Conservation (phyloP, 1,140 invertebrate genomes). For the Acyrthosiphon pisum region DNA sequence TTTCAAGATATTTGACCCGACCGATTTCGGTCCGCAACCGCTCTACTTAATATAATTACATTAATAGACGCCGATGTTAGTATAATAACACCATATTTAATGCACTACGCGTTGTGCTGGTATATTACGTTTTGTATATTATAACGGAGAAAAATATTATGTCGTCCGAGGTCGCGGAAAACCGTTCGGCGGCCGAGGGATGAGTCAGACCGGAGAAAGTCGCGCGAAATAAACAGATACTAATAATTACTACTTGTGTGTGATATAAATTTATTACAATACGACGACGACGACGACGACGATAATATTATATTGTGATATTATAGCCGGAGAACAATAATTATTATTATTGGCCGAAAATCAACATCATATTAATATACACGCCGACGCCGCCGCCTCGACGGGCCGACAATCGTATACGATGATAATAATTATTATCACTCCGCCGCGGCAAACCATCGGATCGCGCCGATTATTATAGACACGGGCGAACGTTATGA, state of each 20-base stretch:
- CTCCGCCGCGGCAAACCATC: not conserved
- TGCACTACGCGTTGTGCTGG: not conserved
- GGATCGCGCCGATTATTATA: not conserved
- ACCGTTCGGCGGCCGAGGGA: not conserved
- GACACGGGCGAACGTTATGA: not conserved
- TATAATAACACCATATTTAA: not conserved
- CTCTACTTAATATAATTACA: not conserved
- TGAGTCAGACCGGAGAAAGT: constrained; percentile 41
- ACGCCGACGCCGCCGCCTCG: not conserved
- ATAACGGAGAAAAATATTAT: not conserved
- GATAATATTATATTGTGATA: not conserved
- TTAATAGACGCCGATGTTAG: not conserved
- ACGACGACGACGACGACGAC: too few relatives aligned
- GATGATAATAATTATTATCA: not conserved
- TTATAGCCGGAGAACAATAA: not conserved
- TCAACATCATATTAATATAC: not conserved
- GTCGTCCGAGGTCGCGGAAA: not conserved
- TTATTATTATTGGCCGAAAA: constrained; percentile 12
- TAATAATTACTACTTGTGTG: not conserved
- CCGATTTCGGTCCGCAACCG: not conserved
- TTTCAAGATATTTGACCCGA: not conserved
- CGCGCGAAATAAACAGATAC: not conserved
- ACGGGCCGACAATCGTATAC: not conserved
- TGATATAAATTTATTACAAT: not conserved
- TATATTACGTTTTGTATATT: not conserved